A percentile compares a stretch with the other conserved stretches of the same genome.
phyloP scores from a whole-genome alignment of 1,140 invertebrate genomes.

The Halictus rubicundus region DNA sequence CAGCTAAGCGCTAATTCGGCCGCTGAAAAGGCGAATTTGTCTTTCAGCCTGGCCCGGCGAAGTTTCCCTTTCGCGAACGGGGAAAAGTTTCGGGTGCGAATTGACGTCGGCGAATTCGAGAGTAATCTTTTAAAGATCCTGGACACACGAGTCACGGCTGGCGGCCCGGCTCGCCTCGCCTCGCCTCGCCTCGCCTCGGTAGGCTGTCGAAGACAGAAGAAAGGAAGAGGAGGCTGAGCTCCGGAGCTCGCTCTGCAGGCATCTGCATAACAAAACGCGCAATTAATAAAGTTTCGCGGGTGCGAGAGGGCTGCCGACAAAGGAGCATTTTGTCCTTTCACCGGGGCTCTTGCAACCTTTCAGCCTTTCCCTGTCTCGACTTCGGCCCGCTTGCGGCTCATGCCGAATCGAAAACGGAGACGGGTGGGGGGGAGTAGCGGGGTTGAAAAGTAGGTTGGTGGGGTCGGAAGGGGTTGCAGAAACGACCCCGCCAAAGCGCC shows the following conservation, averaged over 20 bases:
- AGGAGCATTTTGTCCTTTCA: conserved; percentile 79
- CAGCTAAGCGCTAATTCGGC: background rate
- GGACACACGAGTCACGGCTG: conserved; percentile 36
- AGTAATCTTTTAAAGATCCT: conserved; percentile 73
- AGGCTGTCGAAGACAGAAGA: conserved; percentile 34
- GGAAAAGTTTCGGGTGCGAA: conserved; percentile 63
- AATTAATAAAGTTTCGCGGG: conserved; percentile 79
- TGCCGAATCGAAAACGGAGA: background rate
- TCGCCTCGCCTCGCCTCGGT: background rate
- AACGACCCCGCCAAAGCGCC: conserved; percentile 17
- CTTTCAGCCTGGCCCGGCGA: background rate
- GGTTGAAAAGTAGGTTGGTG: conserved; percentile 34
- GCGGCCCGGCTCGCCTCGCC: background rate
- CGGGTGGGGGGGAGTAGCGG: too few relatives aligned
- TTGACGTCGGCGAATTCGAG: conserved; percentile 70
- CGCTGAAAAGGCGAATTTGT: background rate
- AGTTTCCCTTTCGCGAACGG: background rate
- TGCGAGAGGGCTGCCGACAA: conserved; percentile 69
- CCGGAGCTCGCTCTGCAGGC: conserved; percentile 63
- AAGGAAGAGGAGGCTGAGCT: conserved; percentile 27
- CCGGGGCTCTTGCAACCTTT: conserved; percentile 65
- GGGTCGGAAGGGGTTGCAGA: conserved; percentile 23
- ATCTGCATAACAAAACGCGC: conserved; percentile 80
- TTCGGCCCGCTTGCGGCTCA: background rate
- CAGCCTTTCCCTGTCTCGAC: conserved; percentile 2